Evolutionary conservation across 2,888 invertebrate genomes (phyloP).

Genomic region (Volucella inflata): DNA sequence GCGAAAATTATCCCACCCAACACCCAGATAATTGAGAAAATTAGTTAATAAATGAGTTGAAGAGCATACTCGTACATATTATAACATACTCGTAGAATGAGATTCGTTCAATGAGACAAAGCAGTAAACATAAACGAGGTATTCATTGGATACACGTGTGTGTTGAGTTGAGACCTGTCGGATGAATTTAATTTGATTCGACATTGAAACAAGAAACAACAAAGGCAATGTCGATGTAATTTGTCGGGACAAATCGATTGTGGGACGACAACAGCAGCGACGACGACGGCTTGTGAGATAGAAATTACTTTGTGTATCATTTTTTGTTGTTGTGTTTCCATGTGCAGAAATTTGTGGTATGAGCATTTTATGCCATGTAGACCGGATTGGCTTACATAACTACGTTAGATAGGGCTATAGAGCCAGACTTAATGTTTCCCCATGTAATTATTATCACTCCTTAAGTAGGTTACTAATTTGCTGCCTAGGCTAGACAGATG

Average conservation of each 20-base stretch:
- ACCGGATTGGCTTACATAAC: too few relatives aligned
- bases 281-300: neutral
- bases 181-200: constrained; percentile 54
- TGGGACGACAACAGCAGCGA: neutral
- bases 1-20: constrained; percentile 57
- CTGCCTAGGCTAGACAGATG: too few relatives aligned
- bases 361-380: too few relatives aligned
- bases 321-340: too few relatives aligned
- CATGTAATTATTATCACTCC: too few relatives aligned
- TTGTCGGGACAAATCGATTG: constrained; percentile 23
- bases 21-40: constrained; percentile 58
- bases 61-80: neutral
- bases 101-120: neutral
- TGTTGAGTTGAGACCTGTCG: constrained; percentile 24
- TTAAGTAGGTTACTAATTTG: too few relatives aligned
- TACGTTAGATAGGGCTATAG: too few relatives aligned
- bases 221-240: constrained; percentile 20
- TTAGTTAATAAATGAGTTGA: constrained; percentile 41
- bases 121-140: neutral
- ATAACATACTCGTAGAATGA: too few relatives aligned
- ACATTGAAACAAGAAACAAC: constrained; percentile 33
- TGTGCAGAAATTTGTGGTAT: too few relatives aligned
- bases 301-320: neutral
- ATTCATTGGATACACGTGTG: neutral
- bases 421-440: too few relatives aligned